phyloP scores from a whole-genome alignment of 2,797 vertebrate species.

The Poeciliopsis infans region DNA sequence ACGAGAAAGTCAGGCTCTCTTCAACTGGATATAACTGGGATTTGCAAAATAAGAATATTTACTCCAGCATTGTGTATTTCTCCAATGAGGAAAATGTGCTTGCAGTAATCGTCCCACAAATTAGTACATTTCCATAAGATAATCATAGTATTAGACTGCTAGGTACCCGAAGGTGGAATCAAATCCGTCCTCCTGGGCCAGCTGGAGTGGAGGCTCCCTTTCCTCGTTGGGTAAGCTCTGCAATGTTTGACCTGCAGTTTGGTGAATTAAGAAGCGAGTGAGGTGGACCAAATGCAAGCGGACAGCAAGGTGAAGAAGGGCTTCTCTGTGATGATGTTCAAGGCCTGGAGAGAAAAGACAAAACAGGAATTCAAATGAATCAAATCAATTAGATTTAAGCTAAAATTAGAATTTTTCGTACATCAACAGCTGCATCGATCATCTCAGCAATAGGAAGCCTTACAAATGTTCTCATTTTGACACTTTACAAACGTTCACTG shows the following conservation, averaged over 20 bases:
- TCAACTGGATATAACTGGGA: neutral
- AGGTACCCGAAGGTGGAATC: conserved; percentile 71
- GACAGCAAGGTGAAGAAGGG: conserved; percentile 82
- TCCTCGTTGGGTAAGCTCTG: conserved; percentile 79
- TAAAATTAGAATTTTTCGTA: neutral
- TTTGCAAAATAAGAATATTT: neutral
- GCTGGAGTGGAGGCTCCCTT: conserved; percentile 78
- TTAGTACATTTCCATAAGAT: neutral
- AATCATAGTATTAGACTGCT: conserved; percentile 73
- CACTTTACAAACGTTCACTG: neutral
- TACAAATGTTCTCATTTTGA: neutral
- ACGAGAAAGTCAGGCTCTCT: neutral
- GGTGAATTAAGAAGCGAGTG: conserved; percentile 80
- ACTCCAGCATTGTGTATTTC: neutral
- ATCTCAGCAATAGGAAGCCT: neutral
- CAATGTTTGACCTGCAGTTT: conserved; percentile 78
- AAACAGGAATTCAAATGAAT: neutral
- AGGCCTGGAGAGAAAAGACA: conserved; percentile 39
- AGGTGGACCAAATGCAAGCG: conserved; percentile 84
- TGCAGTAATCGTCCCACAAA: neutral
- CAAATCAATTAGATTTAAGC: no score
- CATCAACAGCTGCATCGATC: neutral
- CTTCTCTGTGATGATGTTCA: conserved; percentile 77
- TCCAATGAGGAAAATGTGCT: neutral
- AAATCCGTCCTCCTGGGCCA: conserved; percentile 77